Evolutionary conservation across 2,888 invertebrate genomes (phyloP), one percentile per base, ranked within the genome.

Genomic region (Cerastis rubricosa): DNA sequence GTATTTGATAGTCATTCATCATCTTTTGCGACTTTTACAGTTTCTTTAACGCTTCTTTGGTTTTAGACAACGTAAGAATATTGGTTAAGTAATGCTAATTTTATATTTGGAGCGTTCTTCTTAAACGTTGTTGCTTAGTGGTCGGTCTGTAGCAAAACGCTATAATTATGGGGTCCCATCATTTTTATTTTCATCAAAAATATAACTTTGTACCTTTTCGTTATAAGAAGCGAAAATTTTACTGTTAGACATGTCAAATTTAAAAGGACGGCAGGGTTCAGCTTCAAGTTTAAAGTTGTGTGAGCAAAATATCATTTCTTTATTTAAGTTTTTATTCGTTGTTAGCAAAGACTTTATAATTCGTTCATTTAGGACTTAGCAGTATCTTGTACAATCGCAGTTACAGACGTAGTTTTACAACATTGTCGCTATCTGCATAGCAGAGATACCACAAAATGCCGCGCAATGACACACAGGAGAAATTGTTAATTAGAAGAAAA

Each of bases 401-500:
- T 47, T 54, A 51, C 54, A 54, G 54, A 6, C 14, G 25, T 59
- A 43, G n/a, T 61, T 71, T 63, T 29, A 66, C 57, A 57, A 81
- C 63, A 47, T 65, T 43, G 61, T 72, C 35, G 7, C 57, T 61
- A 70, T 78, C 66, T 77, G n/a, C 29, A 49, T 49, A 47, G 54
- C 43, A 29, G 29, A 65, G 25, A 63, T 73, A 40, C 14, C 25
- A 40, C 14, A 2, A 71, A 57, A 68, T 61, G 51, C 43, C 71
- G 61, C 47, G 64, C 68, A 80, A 71, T 84, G 76, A 78, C 74
- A 78, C 66, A 59, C 65, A 49, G 74, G 78, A 80, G 83, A 83
- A 79, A 85, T 77, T 80, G 76, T 74, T 88, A 87, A 88, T 87
- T 87, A 86, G 74, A 76, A 79, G 81, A 84, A 83, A 86, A 86